phyloP scores from a whole-genome alignment of 2,113 vertebrate species.

The Dasyornis broadbenti region DNA sequence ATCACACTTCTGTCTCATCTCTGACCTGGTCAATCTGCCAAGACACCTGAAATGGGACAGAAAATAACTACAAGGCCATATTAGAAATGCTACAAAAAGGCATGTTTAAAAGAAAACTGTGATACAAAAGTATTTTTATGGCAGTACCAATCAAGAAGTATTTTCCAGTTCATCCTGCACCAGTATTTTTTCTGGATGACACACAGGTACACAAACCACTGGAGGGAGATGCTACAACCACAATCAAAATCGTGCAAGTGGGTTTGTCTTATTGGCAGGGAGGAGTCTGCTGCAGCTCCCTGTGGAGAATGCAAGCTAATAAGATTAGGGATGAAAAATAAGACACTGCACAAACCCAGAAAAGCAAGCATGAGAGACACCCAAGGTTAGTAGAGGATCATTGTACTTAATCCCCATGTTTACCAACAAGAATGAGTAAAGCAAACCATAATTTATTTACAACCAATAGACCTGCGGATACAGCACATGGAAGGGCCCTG shows the following conservation, averaged over 20 bases:
- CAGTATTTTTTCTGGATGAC: neutral
- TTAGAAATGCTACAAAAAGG: neutral
- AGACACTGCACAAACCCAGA: neutral
- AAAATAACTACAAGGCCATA: neutral
- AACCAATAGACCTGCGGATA: neutral
- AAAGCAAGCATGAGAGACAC: neutral
- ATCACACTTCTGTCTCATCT: neutral
- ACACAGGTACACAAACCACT: neutral
- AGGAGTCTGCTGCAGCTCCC: neutral
- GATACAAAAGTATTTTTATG: neutral
- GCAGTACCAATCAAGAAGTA: neutral
- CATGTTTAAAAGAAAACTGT: neutral
- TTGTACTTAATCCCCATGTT: neutral
- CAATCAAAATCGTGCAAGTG: neutral
- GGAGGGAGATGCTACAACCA: neutral
- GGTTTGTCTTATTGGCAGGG: neutral
- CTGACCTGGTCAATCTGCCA: neutral
- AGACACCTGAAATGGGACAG: neutral
- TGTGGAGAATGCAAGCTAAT: neutral
- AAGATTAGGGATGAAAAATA: slow-evolving; percentile 32
- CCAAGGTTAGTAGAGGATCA: neutral
- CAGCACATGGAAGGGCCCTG: neutral
- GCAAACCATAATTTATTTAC: neutral
- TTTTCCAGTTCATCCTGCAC: neutral
- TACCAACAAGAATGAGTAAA: neutral